Conservation (phyloP, 2,797 vertebrate genomes). For the Distichodus sexfasciatus region DNA sequence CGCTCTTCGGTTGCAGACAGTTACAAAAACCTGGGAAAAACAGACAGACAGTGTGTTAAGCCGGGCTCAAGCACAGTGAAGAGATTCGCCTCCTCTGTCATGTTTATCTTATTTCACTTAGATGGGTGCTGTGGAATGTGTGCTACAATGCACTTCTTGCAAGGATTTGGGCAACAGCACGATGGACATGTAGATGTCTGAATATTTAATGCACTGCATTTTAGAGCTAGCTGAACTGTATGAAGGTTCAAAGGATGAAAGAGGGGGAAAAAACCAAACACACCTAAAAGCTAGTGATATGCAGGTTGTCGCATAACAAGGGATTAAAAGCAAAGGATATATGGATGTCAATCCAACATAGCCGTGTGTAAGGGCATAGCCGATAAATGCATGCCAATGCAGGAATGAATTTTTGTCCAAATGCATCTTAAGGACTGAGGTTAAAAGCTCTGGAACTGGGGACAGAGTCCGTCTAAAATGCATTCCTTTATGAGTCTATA, state of each 20-base stretch:
- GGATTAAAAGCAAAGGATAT: neutral
- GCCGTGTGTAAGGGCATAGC: too few species aligned
- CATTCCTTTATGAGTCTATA: too few species aligned
- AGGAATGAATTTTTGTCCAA: too few species aligned
- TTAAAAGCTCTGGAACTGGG: too few species aligned
- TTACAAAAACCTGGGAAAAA: neutral
- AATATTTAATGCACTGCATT: neutral
- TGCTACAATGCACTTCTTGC: neutral
- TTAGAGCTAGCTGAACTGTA: neutral
- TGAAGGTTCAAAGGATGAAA: neutral
- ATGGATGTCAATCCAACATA: too few species aligned
- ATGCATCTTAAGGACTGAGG: neutral
- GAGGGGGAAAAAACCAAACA: neutral
- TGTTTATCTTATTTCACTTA: slow-evolving; percentile 42
- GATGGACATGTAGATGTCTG: neutral
- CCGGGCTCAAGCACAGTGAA: slow-evolving; percentile 21
- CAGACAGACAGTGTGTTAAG: neutral
- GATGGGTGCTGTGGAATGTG: neutral
- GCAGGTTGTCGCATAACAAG: too few species aligned
- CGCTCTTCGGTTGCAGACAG: slow-evolving; percentile 45
- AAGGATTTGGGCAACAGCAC: neutral
- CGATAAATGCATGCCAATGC: neutral
- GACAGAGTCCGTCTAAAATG: neutral
- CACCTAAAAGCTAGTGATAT: too few species aligned
- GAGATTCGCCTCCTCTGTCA: slow-evolving; percentile 41